Evolutionary conservation across 2,888 invertebrate genomes (phyloP), one percentile per base, ranked within the genome.

Genomic region (Diogma glabrata): DNA sequence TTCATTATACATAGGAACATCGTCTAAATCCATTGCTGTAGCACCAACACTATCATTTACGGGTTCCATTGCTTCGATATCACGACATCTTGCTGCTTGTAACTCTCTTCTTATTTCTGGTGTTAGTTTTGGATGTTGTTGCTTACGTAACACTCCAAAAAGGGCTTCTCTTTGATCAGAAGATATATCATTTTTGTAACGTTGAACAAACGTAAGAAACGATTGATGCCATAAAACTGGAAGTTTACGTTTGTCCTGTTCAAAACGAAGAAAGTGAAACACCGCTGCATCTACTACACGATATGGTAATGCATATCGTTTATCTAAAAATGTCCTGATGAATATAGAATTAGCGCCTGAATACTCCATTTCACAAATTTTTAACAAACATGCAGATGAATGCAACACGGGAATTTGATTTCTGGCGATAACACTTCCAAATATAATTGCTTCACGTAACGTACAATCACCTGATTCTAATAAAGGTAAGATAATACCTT

Each of bases 211-310:
- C 5, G 93, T 87, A 51, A 99, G 72, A 33, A 99, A 73, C 38
- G 91, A 82, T 68, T 97, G 97, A 70, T 99, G 96, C 99, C 97
- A 99, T 53, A 97, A 69, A 4, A 97, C 94, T 2, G 99, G 97
- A 63, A 99, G 73, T 58, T 82, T 82, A 51, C 94, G 78, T 48
- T 73, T 72, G 63, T 96, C 95, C 56, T 75, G 75, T 66, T 86
- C 82, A 69, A 96, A 94, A 63, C 93, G 91, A 62, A 94, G 65
- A 67, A 96, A 97, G 69, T 97, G 96, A 64, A 88, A 87, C 2
- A 96, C 93, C 6, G 93, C 82, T 12, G 89, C 90, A 74, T 99
- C 97, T 5, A 97, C 81, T 2, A 95, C 97, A 60, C 90, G 77
- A 67, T 88, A 96, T 0, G 97, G 97, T 51, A 99, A 73, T 0